Evolutionary conservation across 1,140 invertebrate species (phyloP).

Genomic region (Palaemon carinicauda): DNA sequence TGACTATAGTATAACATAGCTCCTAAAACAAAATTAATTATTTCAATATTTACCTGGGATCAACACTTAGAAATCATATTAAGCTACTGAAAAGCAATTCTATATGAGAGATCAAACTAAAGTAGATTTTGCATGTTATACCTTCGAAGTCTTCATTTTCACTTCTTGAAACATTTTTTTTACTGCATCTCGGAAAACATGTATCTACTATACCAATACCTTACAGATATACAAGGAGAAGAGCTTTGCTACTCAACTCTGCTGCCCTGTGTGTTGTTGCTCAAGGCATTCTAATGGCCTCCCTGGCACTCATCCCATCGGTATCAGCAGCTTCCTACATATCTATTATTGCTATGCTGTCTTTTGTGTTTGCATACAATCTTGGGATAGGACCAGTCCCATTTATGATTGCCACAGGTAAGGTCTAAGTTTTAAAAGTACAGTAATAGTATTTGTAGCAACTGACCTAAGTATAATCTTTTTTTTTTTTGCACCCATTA

Average conservation of each 20-base stretch:
- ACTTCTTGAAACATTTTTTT: too few species aligned
- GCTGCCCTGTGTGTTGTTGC: not conserved
- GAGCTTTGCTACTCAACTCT: conserved; percentile 18
- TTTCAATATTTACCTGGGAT: too few species aligned
- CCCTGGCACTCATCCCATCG: not conserved
- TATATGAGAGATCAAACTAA: too few species aligned
- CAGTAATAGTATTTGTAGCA: not conserved
- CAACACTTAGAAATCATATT: too few species aligned
- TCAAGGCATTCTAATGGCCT: conserved; percentile 14
- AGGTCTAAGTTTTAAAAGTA: not conserved
- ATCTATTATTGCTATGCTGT: conserved; percentile 22
- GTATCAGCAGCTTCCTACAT: not conserved
- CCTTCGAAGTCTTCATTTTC: too few species aligned
- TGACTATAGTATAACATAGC: too few species aligned
- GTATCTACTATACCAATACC: not conserved
- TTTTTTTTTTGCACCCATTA: not conserved
- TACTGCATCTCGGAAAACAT: too few species aligned
- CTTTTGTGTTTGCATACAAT: conserved; percentile 14
- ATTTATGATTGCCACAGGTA: conserved; percentile 41
- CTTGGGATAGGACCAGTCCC: conserved; percentile 37
- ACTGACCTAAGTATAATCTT: too few species aligned
- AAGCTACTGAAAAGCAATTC: too few species aligned
- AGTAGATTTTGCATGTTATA: too few species aligned
- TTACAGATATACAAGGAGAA: conserved; percentile 18
- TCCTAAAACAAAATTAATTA: too few species aligned